Evolutionary conservation across 1,140 invertebrate species (phyloP).

Genomic region (Drosophila triauraria): DNA sequence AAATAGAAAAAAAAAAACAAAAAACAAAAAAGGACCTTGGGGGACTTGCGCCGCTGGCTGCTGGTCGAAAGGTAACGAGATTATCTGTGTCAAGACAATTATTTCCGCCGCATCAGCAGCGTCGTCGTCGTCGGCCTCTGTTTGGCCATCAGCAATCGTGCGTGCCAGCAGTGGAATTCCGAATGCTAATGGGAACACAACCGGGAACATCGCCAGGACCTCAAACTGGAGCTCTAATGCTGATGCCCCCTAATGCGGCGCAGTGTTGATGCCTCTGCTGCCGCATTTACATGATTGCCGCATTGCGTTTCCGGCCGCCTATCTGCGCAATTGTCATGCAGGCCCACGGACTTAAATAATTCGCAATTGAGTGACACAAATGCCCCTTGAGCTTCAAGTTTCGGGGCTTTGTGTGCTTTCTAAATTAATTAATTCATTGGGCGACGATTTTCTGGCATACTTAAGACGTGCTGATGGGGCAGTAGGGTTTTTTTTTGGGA

Average conservation of each 20-base stretch:
- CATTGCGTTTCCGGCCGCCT: conserved; percentile 73
- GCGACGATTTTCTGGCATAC: conserved; percentile 3
- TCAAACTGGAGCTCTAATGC: conserved; percentile 12
- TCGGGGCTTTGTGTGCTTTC: conserved; percentile 7
- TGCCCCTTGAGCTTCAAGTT: conserved; percentile 23
- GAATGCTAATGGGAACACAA: conserved; percentile 8
- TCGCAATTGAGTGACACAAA: conserved; percentile 64
- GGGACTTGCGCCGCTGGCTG: conserved; percentile 6
- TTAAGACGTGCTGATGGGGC: neutral
- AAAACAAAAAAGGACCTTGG: conserved; percentile 23
- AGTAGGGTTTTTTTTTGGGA: too few relatives aligned
- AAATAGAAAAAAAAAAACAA: conserved; percentile 73
- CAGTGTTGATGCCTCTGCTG: conserved; percentile 52
- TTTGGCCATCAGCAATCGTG: conserved; percentile 66
- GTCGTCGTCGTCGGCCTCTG: conserved; percentile 12
- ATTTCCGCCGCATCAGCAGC: conserved; percentile 82
- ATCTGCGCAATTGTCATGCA: conserved; percentile 58
- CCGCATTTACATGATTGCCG: conserved; percentile 82
- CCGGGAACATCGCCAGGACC: conserved; percentile 4
- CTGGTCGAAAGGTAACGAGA: conserved; percentile 78
- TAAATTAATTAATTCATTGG: conserved; percentile 75
- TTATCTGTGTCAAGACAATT: conserved; percentile 85
- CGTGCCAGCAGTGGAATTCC: conserved; percentile 42
- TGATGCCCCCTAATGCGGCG: conserved; percentile 34
- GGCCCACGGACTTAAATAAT: conserved; percentile 59